Evolutionary conservation across 53 echinoderm and acorn worm genomes (phyloP), one percentile per base, ranked within the genome.

Genomic region (Echinarachnius parma): DNA sequence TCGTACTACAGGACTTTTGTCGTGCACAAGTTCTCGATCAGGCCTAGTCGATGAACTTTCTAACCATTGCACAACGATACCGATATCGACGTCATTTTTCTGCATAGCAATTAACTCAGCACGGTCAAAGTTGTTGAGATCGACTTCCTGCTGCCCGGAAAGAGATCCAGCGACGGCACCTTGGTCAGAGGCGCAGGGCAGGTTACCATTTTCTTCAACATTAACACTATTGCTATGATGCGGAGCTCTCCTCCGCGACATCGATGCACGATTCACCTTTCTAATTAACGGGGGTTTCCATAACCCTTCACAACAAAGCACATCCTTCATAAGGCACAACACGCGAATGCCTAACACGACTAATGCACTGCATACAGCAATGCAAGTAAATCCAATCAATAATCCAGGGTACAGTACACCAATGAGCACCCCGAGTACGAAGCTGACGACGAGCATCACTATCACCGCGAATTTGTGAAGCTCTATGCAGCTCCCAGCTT

Each of bases 1-100:
- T 9, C 84, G 57, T 5, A 80, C 78, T 33, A 31, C 54, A 21
- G 89, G 81, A 28, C 82, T 85, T 11, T 77, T 56, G 30, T 52
- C 61, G 46, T 77, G 44, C 1, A 65, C 75, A 22, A 47, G 22
- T 14, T 72, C 81, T 72, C 74, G 63, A 19, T 10, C 15, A 9
- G 87, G 87, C 63, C 82, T 37, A 11, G 54, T 5, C 14, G 69
- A 16, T 1, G 76, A 69, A 18, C 67, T 34, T 42, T n/a, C 34
- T 11, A 86, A 11, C 81, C 86, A 86, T 9, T 49, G 18, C 18
- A 64, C 46, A 21, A 86, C 31, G 18, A 75, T 55, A 4, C 53
- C 33, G 16, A 76, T 31, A 37, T 67, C 59, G 61, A 21, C 63
- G 46, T 57, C 57, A 54, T 75, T 25, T 55, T 26, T 42, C 75